A percentile compares a stretch with the other conserved stretches of the same genome.
phyloP scores from a whole-genome alignment of 2,888 invertebrate species.

The Apotomis betuletana region DNA sequence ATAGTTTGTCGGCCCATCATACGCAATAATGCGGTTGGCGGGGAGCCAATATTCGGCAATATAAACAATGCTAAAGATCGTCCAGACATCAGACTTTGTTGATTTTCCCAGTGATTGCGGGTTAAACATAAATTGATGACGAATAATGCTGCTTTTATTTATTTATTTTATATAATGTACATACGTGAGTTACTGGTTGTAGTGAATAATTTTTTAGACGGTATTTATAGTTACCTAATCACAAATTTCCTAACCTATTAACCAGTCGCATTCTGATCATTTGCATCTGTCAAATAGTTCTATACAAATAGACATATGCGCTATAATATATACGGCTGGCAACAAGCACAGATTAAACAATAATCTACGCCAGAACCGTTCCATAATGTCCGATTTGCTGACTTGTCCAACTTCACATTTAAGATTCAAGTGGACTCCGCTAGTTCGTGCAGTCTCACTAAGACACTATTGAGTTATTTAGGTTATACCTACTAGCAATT shows the following conservation, averaged over 20 bases:
- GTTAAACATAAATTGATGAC: too few species aligned
- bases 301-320: conserved; percentile 3
- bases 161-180: too few species aligned
- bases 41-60: conserved; percentile 23
- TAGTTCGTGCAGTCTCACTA: background rate
- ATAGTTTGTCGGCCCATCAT: conserved; percentile 7
- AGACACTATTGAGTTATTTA: background rate
- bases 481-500: too few species aligned
- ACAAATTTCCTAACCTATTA: too few species aligned
- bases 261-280: too few species aligned
- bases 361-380: conserved; percentile 32
- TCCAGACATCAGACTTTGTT: background rate
- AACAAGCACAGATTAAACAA: conserved; percentile 17
- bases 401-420: background rate
- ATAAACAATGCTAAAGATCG: conserved; percentile 6
- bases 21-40: conserved; percentile 29
- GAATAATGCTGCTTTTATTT: too few species aligned
- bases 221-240: too few species aligned
- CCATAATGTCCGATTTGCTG: conserved; percentile 2
- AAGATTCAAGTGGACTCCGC: background rate
- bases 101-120: too few species aligned
- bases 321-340: conserved; percentile 31
- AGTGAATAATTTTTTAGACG: too few species aligned
- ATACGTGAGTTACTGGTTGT: too few species aligned
- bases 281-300: too few species aligned